A percentile compares a stretch with the other conserved stretches of the same genome.
Evolutionary conservation across 1,140 invertebrate species (phyloP).

Genomic region (Pogonomyrmex barbatus): DNA sequence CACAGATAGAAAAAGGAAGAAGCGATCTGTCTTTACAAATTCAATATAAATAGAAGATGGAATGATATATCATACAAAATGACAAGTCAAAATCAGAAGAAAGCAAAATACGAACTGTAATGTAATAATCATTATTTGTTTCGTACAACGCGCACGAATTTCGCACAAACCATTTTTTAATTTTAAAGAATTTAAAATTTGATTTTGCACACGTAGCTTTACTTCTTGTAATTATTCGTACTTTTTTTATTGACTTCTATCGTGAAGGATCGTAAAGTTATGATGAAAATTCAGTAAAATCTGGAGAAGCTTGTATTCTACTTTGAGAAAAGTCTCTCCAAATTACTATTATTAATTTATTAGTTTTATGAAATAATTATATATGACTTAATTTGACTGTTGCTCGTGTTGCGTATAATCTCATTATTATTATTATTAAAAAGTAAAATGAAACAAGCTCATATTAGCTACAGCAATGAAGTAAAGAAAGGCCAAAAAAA

Average conservation of each 20-base stretch:
- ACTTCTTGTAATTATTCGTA: slow-evolving; percentile 24
- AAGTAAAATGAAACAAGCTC: too few species aligned
- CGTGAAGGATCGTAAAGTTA: background rate
- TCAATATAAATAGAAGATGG: background rate
- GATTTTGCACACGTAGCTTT: slow-evolving; percentile 20
- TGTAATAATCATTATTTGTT: slow-evolving; percentile 11
- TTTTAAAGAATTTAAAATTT: background rate
- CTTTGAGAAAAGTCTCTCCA: background rate
- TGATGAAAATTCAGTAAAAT: slow-evolving; percentile 20
- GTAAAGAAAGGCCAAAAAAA: too few species aligned
- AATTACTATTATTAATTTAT: slow-evolving; percentile 32
- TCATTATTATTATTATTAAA: slow-evolving; percentile 40
- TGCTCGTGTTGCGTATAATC: background rate
- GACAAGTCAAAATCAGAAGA: slow-evolving; percentile 4
- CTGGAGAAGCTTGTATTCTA: slow-evolving; percentile 12
- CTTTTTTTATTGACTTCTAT: slow-evolving; percentile 2
- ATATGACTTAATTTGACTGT: slow-evolving; percentile 24
- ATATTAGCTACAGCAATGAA: too few species aligned
- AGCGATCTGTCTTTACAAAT: slow-evolving; percentile 20
- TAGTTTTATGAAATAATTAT: slow-evolving; percentile 38
- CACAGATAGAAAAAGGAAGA: background rate
- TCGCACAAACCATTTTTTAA: slow-evolving; percentile 29
- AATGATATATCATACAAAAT: background rate
- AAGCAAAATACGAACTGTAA: slow-evolving; percentile 25
- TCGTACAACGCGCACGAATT: background rate